Conservation (phyloP, 1,140 invertebrate genomes). For the Diplogasteroides magnus region DNA sequence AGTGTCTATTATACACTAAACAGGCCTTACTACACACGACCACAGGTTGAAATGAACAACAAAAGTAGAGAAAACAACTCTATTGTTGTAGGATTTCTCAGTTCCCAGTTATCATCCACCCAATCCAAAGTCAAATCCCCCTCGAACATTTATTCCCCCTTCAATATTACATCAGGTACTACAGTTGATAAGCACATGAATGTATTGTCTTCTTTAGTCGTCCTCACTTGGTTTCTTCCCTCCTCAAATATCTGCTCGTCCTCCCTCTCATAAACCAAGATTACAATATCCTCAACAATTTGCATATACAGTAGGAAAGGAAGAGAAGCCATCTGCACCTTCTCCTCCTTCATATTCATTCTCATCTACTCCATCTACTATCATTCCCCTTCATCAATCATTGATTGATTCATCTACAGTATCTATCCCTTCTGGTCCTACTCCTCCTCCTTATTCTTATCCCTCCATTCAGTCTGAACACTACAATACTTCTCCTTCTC, state of each 20-base stretch:
- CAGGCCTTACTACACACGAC: background rate
- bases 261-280: background rate
- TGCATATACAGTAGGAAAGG: too few species aligned
- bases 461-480: background rate
- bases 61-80: too few species aligned
- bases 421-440: too few species aligned
- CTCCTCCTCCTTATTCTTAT: background rate
- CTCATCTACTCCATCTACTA: too few species aligned
- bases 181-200: background rate
- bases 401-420: too few species aligned
- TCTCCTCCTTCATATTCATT: too few species aligned
- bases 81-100: background rate
- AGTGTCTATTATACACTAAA: background rate
- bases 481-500: background rate
- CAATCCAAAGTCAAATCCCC: background rate
- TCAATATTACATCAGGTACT: background rate
- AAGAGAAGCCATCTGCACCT: background rate
- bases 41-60: too few species aligned
- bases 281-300: background rate
- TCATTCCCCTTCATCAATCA: too few species aligned
- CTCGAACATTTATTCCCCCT: background rate
- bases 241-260: background rate
- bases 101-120: background rate
- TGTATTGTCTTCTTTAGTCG: background rate
- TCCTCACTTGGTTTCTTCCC: background rate